Conservation (phyloP, 1,140 invertebrate species). For the Lordiphosa stackelbergi region DNA sequence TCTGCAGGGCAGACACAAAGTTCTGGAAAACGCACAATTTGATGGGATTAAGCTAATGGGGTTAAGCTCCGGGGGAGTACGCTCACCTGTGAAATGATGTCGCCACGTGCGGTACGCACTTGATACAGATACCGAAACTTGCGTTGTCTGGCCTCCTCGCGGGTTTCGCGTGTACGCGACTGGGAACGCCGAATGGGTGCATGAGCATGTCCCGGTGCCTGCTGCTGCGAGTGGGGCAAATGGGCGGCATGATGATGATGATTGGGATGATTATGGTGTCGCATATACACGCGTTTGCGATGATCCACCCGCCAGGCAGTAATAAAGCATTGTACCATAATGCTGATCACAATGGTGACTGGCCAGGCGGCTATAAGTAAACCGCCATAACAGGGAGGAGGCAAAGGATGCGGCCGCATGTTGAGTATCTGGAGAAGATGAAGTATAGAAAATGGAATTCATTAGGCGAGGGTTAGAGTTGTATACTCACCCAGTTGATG, state of each 20-base stretch:
- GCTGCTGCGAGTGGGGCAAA: conserved; percentile 47
- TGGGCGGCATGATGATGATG: conserved; percentile 42
- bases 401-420: conserved; percentile 71
- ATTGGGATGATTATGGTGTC: conserved; percentile 57
- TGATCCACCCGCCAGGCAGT: conserved; percentile 76
- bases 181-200: conserved; percentile 51
- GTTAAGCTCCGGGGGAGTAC: not conserved
- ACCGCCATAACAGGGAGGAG: conserved; percentile 75
- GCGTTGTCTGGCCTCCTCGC: conserved; percentile 87
- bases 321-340: conserved; percentile 76
- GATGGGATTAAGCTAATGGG: not conserved
- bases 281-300: conserved; percentile 65
- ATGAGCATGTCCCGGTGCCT: conserved; percentile 42
- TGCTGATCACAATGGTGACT: conserved; percentile 67
- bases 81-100: conserved; percentile 90
- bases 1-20: conserved; percentile 88
- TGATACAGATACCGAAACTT: conserved; percentile 94
- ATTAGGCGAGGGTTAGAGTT: too few species aligned
- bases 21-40: conserved; percentile 79
- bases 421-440: conserved; percentile 48
- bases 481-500: conserved; percentile 60
- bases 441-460: too few species aligned
- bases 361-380: conserved; percentile 73
- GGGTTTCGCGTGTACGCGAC: conserved; percentile 80
- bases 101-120: conserved; percentile 90